Conservation (phyloP, 2,113 vertebrate species). For the Herpetotheres cachinnans region DNA sequence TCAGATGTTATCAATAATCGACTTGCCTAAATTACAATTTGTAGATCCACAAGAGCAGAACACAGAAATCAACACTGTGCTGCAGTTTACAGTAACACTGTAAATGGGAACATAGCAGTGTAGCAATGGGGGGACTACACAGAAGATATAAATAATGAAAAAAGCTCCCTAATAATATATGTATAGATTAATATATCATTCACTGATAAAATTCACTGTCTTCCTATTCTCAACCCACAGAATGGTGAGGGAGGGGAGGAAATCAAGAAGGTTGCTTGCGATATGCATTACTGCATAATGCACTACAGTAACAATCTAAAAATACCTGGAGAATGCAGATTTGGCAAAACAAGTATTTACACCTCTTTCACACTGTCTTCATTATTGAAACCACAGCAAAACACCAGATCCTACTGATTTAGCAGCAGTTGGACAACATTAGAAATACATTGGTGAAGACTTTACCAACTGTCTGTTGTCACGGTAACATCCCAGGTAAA, state of each 20-base stretch:
- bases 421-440: constrained; percentile 36
- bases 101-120: rapidly evolving
- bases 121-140: too few relatives aligned
- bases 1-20: background rate
- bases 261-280: background rate
- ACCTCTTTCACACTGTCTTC: background rate
- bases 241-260: background rate
- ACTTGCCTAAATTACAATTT: background rate
- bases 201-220: background rate
- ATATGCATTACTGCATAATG: background rate
- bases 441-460: constrained; percentile 25
- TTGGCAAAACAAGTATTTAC: background rate
- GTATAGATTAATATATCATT: background rate
- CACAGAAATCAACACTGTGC: background rate
- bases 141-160: background rate
- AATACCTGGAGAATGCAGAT: background rate
- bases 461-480: constrained; percentile 51
- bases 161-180: background rate
- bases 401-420: background rate
- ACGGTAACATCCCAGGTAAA: constrained; percentile 64
- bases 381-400: background rate
- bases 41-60: background rate
- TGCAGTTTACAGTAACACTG: background rate
- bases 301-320: background rate
- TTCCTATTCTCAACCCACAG: background rate